Conservation (phyloP, 2,888 invertebrate species). For the Drosophila recens region DNA sequence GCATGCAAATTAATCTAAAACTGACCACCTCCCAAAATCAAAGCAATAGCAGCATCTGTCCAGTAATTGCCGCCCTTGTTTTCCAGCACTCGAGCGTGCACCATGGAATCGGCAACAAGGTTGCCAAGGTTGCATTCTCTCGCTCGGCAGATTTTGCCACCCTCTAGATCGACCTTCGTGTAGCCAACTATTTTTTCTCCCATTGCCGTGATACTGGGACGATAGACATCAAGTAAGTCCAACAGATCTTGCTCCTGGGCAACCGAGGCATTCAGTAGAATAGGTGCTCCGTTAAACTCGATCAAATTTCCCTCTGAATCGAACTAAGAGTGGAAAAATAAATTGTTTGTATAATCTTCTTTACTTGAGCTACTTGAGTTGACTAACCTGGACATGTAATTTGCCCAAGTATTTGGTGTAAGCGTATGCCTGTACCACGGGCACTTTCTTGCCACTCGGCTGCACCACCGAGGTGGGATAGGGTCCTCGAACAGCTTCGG, state of each 20-base stretch:
- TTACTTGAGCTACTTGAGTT: background rate
- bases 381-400: constrained; percentile 86
- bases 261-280: constrained; percentile 89
- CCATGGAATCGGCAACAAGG: constrained; percentile 91
- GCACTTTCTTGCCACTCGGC: constrained; percentile 89
- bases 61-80: constrained; percentile 86
- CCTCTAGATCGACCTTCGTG: constrained; percentile 90
- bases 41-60: constrained; percentile 91
- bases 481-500: constrained; percentile 86
- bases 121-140: constrained; percentile 95
- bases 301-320: constrained; percentile 90
- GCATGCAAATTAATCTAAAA: background rate
- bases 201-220: constrained; percentile 86
- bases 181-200: constrained; percentile 88
- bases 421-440: constrained; percentile 95
- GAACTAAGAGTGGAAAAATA: constrained; percentile 86
- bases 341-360: no score
- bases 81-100: constrained; percentile 86
- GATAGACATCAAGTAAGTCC: constrained; percentile 87
- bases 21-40: constrained; percentile 90
- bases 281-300: constrained; percentile 90
- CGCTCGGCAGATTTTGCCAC: constrained; percentile 88
- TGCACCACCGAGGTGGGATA: constrained; percentile 92
- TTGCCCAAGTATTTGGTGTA: constrained; percentile 96
- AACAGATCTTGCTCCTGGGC: constrained; percentile 89